Conservation (phyloP, 2,797 vertebrate genomes). For the Hyperoplus immaculatus region DNA sequence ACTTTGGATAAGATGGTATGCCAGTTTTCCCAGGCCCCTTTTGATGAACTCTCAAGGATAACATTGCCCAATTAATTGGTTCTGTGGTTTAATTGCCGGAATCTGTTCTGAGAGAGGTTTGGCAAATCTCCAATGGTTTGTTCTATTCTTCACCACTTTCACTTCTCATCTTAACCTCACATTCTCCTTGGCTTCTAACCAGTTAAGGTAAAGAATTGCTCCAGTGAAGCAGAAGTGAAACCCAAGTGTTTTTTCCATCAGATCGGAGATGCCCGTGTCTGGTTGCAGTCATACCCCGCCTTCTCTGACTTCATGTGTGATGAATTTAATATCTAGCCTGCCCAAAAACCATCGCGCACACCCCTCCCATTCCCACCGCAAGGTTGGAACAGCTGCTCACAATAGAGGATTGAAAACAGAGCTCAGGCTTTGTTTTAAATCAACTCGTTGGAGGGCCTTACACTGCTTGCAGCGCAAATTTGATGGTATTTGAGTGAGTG, state of each 20-base stretch:
- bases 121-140: conserved; percentile 63
- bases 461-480: conserved; percentile 23
- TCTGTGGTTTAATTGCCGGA: conserved; percentile 74
- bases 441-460: conserved; percentile 39
- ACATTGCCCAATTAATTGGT: conserved; percentile 76
- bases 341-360: conserved; percentile 49
- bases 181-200: conserved; percentile 65
- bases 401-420: conserved; percentile 70
- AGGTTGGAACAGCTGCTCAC: conserved; percentile 69
- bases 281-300: conserved; percentile 57
- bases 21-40: conserved; percentile 76
- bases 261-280: conserved; percentile 60
- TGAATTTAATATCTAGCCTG: conserved; percentile 71
- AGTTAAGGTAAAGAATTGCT: conserved; percentile 68
- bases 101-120: conserved; percentile 71
- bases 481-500: conserved; percentile 54
- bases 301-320: conserved; percentile 57
- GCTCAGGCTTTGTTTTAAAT: conserved; percentile 60
- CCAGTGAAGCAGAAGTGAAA: conserved; percentile 67
- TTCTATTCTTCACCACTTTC: conserved; percentile 37
- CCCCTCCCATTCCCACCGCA: conserved; percentile 49
- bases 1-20: conserved; percentile 56
- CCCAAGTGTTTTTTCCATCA: conserved; percentile 58
- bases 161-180: conserved; percentile 55
- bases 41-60: conserved; percentile 77